Percentiles rank a stretch among this genome's conserved stretches.
Evolutionary conservation across 2,888 invertebrate species (phyloP).

Genomic region (Apotomis capreana): DNA sequence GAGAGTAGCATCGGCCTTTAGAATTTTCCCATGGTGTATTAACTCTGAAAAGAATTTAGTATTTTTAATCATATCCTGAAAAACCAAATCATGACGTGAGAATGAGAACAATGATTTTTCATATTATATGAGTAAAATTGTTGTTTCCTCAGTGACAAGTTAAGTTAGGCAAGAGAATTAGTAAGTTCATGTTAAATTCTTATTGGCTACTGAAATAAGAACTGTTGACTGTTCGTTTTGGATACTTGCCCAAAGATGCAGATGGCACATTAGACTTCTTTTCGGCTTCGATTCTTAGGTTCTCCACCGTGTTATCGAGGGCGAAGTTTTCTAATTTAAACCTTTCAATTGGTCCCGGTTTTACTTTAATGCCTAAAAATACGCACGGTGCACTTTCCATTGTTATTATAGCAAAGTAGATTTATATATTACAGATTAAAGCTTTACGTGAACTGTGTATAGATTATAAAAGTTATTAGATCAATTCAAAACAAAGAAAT

Average conservation of each 20-base stretch:
- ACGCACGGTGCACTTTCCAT: slow-evolving; percentile 68
- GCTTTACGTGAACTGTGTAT: background rate
- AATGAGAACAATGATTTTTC: no score
- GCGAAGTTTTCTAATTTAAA: slow-evolving; percentile 83
- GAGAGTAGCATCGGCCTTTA: slow-evolving; percentile 84
- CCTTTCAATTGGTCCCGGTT: slow-evolving; percentile 75
- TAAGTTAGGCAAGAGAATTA: background rate
- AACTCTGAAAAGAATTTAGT: slow-evolving; percentile 79
- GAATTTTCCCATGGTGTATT: slow-evolving; percentile 87
- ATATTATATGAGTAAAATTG: background rate
- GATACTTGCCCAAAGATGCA: slow-evolving; percentile 80
- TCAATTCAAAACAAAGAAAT: slow-evolving; percentile 11
- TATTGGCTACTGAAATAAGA: background rate
- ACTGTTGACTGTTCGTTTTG: background rate
- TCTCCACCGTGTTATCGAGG: slow-evolving; percentile 84
- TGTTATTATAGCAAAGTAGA: slow-evolving; percentile 36
- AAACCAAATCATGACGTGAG: no score
- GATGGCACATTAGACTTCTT: slow-evolving; percentile 82
- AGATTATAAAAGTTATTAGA: background rate
- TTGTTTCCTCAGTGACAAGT: background rate
- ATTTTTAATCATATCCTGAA: no score
- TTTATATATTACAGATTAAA: background rate
- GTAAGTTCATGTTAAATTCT: background rate
- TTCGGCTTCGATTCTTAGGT: slow-evolving; percentile 83
- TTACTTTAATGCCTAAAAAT: slow-evolving; percentile 76